Evolutionary conservation across 64 coral and sea anemone genomes (phyloP).

Genomic region (Astreopora myriophthalma): DNA sequence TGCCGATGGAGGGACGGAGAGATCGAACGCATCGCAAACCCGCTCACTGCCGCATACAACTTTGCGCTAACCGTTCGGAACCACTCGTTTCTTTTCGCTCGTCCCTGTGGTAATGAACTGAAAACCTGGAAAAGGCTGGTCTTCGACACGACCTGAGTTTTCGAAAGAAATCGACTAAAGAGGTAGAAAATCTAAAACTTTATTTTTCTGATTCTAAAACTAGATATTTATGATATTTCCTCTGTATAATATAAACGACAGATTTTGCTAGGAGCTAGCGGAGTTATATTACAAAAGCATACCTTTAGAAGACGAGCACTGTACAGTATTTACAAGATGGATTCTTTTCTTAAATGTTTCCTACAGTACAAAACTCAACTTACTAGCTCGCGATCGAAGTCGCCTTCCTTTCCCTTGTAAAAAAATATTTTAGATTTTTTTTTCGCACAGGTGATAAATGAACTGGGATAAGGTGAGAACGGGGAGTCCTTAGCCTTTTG

Average conservation of each 20-base stretch:
- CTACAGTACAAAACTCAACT: slow-evolving; percentile 46
- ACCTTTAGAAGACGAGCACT: neutral
- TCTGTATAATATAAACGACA: slow-evolving; percentile 58
- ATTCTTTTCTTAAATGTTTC: neutral
- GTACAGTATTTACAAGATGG: slow-evolving; percentile 36
- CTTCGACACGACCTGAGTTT: too few relatives aligned
- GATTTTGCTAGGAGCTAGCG: neutral
- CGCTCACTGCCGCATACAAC: too few relatives aligned
- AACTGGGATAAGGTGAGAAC: neutral
- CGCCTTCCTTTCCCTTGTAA: slow-evolving; percentile 23
- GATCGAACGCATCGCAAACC: too few relatives aligned
- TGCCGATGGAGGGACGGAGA: too few relatives aligned
- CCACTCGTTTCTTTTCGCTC: too few relatives aligned
- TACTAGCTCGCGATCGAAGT: neutral
- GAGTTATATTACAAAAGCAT: slow-evolving; percentile 52
- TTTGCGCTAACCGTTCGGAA: too few relatives aligned
- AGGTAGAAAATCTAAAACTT: slow-evolving; percentile 52
- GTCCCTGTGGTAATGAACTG: too few relatives aligned
- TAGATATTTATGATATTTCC: slow-evolving; percentile 52
- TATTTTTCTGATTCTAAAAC: slow-evolving; percentile 53
- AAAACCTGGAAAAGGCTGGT: too few relatives aligned
- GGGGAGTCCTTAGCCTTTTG: neutral
- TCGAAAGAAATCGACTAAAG: neutral
- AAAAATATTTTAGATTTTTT: slow-evolving; percentile 40
- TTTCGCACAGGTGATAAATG: slow-evolving; percentile 17